phyloP scores from a whole-genome alignment of 2,797 vertebrate genomes.

The Coreius guichenoti region DNA sequence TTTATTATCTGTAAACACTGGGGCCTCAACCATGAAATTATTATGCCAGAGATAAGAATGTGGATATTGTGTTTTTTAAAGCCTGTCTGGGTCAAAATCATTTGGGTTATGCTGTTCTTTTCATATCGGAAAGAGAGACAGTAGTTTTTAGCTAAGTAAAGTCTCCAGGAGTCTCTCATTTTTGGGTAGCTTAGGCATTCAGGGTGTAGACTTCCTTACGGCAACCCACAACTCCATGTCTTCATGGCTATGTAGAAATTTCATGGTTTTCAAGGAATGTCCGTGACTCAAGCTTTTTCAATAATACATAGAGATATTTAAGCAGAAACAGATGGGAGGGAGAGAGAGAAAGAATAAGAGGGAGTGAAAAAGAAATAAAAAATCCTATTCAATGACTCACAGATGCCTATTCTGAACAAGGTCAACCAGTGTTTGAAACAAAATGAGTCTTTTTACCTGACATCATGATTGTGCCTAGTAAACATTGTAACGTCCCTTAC shows the following conservation, averaged over 20 bases:
- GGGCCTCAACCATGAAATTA: conserved; percentile 40
- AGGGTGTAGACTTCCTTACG: conserved; percentile 35
- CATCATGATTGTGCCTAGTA: conserved; percentile 8
- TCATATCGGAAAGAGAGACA: neutral
- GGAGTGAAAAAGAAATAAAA: conserved; percentile 31
- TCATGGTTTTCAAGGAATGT: conserved; percentile 46
- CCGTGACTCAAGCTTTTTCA: conserved; percentile 44
- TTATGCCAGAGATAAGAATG: conserved; percentile 35
- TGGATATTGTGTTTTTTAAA: conserved; percentile 35
- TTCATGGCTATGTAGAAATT: conserved; percentile 25
- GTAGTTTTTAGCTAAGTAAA: neutral
- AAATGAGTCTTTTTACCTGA: conserved; percentile 26
- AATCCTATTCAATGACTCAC: conserved; percentile 42
- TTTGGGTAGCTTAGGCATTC: conserved; percentile 29
- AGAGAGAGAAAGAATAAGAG: conserved; percentile 29
- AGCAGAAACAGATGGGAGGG: conserved; percentile 48
- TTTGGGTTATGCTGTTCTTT: conserved; percentile 30
- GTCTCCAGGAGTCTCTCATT: neutral
- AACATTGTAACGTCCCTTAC: conserved; percentile 13
- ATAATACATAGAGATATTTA: conserved; percentile 44
- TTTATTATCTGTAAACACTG: conserved; percentile 32
- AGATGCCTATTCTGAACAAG: conserved; percentile 35
- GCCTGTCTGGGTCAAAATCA: conserved; percentile 18
- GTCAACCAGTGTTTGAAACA: conserved; percentile 37
- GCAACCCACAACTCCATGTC: conserved; percentile 26